Evolutionary conservation across 2,888 invertebrate species (phyloP), one percentile per base, ranked within the genome.

Genomic region (Campoletis raptor): DNA sequence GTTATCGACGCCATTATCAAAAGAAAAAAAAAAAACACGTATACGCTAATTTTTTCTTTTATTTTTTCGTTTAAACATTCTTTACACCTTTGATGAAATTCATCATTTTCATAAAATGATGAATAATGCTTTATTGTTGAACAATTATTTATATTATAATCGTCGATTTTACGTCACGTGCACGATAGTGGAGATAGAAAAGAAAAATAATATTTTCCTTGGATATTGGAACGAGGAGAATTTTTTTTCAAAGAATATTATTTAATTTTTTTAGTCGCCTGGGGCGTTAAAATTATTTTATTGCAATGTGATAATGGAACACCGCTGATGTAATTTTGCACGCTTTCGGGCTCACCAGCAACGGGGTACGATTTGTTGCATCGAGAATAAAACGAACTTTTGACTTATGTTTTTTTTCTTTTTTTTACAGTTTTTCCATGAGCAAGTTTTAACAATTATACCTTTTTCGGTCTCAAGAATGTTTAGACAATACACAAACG

Each of bases 321-420:
- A 78, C 77, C 57, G 85, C 85, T 85, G 74, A 30, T 73, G 73
- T 77, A 52, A 64, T 78, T 77, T 70, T 78, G 85, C 85, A 85
- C 85, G 85, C 85, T 85, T 85, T 48, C 67, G 77, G 54, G 66
- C 37, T 73, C 69, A 57, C 72, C 73, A 37, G 40, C 64, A 74
- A 52, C 18, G 37, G 74, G 36, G 70, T 48, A 21, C 40, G 15
- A 66, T 57, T 40, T 52, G 21, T 70, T 36, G 64, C 52, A 81
- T 42, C 36, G 66, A 45, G 10, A 72, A 24, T 42, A n/a, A 61
- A 36, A 45, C 42, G 36, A 72, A 61, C 42, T 6, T 30, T 61
- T 61, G 24, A 74, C 24, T 12, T 9, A 64, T 18, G 3, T 30
- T 66, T 52, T 52, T 73, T 36, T 24, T 42, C 15, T 42, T 37